A percentile compares a stretch with the other conserved stretches of the same genome.
Evolutionary conservation across 2,888 invertebrate species (phyloP).

Genomic region (Toxonevra muliebris): DNA sequence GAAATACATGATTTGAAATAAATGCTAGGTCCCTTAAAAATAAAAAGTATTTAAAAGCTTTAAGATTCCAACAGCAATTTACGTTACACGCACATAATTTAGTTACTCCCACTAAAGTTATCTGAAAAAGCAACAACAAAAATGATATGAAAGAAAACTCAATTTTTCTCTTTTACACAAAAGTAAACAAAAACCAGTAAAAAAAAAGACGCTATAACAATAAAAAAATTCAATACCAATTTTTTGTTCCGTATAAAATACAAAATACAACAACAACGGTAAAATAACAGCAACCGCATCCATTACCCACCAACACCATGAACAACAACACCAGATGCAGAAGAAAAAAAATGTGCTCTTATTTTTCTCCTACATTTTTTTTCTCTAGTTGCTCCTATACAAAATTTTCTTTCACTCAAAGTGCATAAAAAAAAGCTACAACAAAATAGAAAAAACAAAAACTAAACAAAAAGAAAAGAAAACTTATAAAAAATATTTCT

Average conservation of each 20-base stretch:
- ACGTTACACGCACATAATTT: not conserved
- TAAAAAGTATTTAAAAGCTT: slow-evolving; percentile 8
- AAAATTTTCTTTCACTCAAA: not conserved
- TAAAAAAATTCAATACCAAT: not conserved
- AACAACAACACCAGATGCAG: not conserved
- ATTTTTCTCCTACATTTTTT: not conserved
- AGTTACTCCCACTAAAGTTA: slow-evolving; percentile 6
- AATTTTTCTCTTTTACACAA: slow-evolving; percentile 20
- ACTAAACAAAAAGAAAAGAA: slow-evolving; percentile 9
- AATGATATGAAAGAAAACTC: slow-evolving; percentile 4
- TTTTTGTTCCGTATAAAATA: not conserved
- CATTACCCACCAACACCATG: not conserved
- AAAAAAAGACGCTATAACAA: not conserved
- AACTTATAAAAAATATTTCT: slow-evolving; percentile 35
- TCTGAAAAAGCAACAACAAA: slow-evolving; percentile 6
- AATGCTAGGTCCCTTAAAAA: not conserved
- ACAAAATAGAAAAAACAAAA: not conserved
- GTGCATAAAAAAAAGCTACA: not conserved
- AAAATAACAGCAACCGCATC: not conserved
- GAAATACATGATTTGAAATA: no score
- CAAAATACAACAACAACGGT: not conserved
- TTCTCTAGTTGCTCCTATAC: not conserved
- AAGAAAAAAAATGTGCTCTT: not conserved
- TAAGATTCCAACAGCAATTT: not conserved
- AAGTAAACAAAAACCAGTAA: slow-evolving; percentile 15